Base-by-base conservation (phyloP, 2,797 vertebrate genomes). In the Amblyraja radiata region DNA sequence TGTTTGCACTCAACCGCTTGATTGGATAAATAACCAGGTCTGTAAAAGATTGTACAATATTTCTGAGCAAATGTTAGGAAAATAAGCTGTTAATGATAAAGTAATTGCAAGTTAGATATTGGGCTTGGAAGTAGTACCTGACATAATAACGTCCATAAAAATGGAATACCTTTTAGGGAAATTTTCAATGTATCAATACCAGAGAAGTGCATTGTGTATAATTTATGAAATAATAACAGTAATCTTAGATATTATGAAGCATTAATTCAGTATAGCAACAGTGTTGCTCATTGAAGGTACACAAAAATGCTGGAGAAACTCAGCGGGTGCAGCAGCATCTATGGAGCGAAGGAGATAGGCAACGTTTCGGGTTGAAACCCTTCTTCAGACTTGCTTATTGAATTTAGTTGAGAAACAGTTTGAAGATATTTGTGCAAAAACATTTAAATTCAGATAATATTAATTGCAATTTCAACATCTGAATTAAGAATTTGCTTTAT, bases 361-460 rank as follows among this genome's bases (percentile, higher is more conserved):
- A 32, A 32, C 32, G 32, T 32, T 32, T 32, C 32, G 0, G 32
- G 32, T 32, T 32, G 32, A 32, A 32, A 32, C 32, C 0, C 32
- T 32, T 32, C 32, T 32, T 32, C 32, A 32, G 32, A 32, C 32
- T 32, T 32, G 32, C 32, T 32, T 32, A 23, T 39, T 90, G 10
- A 90, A 90, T 2, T 90, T 90, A 90, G 63, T n/a, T 90, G 18
- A 88, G 54, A n/a, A 88, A 65, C 14, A 88, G 6, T 65, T n/a
- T 88, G n/a, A 65, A 88, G 6, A 65, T 65, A 88, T n/a, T 18
- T 46, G 46, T 46, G 46, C 46, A 46, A 39, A 90, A 83, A 73
- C 14, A 36, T 8, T 73, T 14, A 36, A 46, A 73, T 23, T 39
- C 16, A 71, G 63, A 14, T 73, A 18, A 8, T 73, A 90, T 90